Base-by-base conservation (phyloP, 2,113 vertebrate species). In the Himantopus leucocephalus region DNA sequence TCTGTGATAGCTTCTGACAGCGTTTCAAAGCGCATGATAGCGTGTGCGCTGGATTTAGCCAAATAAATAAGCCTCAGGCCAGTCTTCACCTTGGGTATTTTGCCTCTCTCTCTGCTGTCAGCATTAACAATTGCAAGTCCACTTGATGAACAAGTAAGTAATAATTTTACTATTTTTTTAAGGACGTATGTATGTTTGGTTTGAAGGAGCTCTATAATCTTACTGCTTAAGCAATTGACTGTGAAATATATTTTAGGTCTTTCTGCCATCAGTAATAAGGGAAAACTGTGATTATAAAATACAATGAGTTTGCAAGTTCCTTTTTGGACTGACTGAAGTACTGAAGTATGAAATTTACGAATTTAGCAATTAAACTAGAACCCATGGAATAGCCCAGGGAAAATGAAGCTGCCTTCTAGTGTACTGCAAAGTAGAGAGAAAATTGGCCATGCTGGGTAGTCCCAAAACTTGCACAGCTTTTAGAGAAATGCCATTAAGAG, bases 141-240 rank as follows among this genome's bases (percentile, higher is more conserved):
- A 9, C 81, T 87, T 78, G 92, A 78, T 81, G 91, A 97, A 75
- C 80, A 81, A 97, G 94, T 97, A 95, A 97, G 96, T 95, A 78
- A 35, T 71, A 52, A 50, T 50, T 90, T 85, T 81, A 55, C n/a
- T 83, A 14, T 13, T 66, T 80, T 43, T 48, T 77, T 70, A n/a
- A 85, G 45, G 19, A 81, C 68, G 5, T 29, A 14, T 14, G 2
- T 60, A 1, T 48, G 14, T 66, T 77, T 1, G 1, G 35, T 64
- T 30, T 87, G 41, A 79, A 90, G 39, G 23, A 52, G 39, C 14
- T 87, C 47, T 56, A 2, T 62, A 34, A 55, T 58, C 35, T 52
- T 59, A 26, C 18, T 72, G 34, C 30, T 91, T 92, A 81, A 67
- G 34, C 12, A 56, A 1, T 52, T 62, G 56, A 5, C n/a, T 9